These are phyloP conservation scores for Chydorus sphaericus DNA, from an alignment of 2,888 invertebrate species.

Conservation along the genomic window DNA sequence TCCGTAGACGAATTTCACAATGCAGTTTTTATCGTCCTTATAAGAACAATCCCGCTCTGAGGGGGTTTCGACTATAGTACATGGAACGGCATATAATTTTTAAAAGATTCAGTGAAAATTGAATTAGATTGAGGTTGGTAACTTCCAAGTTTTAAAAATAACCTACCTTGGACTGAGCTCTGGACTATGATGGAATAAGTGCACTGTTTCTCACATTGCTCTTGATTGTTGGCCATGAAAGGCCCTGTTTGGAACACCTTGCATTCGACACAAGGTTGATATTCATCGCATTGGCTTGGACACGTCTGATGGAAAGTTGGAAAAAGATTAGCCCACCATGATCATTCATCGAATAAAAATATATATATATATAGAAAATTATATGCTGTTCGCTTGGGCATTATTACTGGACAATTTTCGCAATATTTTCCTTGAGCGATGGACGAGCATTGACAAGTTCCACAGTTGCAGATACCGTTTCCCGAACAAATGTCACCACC, in stretches of 20 bases:
- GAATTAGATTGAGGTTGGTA: no score
- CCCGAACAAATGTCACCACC: conserved; percentile 42
- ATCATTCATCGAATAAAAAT: not conserved
- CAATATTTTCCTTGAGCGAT: conserved; percentile 40
- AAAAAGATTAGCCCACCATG: no score
- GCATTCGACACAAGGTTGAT: conserved; percentile 56
- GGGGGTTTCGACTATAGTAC: not conserved
- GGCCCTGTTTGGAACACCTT: conserved; percentile 19
- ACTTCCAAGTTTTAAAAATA: no score
- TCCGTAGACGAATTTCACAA: not conserved
- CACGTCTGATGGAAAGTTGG: conserved; percentile 37
- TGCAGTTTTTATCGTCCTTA: not conserved
- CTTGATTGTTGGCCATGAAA: conserved; percentile 10
- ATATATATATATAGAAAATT: conserved; percentile 1
- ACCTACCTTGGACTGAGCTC: not conserved
- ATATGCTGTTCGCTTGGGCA: no score
- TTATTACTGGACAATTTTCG: conserved; percentile 51
- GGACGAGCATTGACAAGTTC: conserved; percentile 59
- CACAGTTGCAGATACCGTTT: conserved; percentile 81
- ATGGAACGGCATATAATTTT: not conserved
- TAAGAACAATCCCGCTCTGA: not conserved
- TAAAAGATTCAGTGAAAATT: not conserved
- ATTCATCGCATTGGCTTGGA: conserved; percentile 47
- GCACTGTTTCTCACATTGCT: conserved; percentile 16
- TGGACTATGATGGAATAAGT: conserved; percentile 20